These are phyloP conservation scores for Parauchenoglanis punctatus DNA, from an alignment of 2,797 vertebrate species.

Conservation along the genomic window DNA sequence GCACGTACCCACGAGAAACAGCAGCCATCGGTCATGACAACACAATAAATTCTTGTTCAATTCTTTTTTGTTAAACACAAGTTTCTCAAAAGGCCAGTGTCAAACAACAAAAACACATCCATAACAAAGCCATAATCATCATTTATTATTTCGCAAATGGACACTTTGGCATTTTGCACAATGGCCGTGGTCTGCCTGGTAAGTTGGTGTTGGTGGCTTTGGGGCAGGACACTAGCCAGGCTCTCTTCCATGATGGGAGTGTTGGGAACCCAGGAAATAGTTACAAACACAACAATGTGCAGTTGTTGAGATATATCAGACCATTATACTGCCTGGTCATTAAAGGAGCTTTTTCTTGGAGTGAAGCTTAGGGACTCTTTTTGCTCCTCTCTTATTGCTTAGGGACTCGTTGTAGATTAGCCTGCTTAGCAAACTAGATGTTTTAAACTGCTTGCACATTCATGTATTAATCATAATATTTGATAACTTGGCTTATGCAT, in stretches of 20 bases:
- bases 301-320: neutral
- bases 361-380: neutral
- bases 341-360: neutral
- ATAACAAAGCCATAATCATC: neutral
- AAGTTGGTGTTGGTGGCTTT: neutral
- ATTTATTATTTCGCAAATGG: neutral
- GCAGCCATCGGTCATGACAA: neutral
- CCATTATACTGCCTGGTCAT: neutral
- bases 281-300: neutral
- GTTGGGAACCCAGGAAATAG: neutral
- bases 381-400: neutral
- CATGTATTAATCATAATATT: neutral
- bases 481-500: neutral
- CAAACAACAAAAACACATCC: neutral
- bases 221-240: neutral
- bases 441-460: neutral
- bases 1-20: neutral
- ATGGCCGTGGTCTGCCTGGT: neutral
- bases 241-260: neutral
- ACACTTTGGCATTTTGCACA: neutral
- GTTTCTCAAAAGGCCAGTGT: neutral
- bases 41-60: neutral
- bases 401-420: neutral
- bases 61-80: too few species aligned
- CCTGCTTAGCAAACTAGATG: neutral